A percentile compares a stretch with the other conserved stretches of the same genome.
Conservation (phyloP, 2,113 vertebrate genomes). For the Ceratotherium simum region DNA sequence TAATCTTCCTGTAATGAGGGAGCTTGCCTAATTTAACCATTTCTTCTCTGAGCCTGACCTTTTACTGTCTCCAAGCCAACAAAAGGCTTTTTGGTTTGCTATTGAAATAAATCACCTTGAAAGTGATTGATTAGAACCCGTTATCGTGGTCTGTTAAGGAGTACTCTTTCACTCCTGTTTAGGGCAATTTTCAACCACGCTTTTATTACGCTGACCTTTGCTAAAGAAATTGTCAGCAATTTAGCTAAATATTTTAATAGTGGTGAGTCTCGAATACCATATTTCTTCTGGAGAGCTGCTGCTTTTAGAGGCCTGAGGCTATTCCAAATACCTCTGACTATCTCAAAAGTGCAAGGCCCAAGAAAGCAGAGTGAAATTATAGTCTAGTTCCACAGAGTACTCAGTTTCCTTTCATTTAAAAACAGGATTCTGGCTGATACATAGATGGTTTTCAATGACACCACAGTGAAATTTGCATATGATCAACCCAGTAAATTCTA, state of each 20-base stretch:
- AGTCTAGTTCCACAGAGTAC: neutral
- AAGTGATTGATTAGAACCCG: neutral
- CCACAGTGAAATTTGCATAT: conserved; percentile 50
- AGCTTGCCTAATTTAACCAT: neutral
- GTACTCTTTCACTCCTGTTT: neutral
- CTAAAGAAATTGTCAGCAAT: conserved; percentile 36
- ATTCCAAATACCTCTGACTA: neutral
- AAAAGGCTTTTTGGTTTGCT: neutral
- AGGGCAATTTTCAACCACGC: neutral
- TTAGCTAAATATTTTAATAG: conserved; percentile 61
- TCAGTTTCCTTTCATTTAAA: conserved; percentile 34
- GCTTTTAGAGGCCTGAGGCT: neutral
- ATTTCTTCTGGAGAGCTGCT: neutral
- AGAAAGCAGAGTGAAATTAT: conserved; percentile 6
- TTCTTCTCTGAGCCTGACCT: neutral
- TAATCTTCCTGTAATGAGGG: neutral
- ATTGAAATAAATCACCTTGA: neutral
- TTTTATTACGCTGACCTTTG: conserved; percentile 50
- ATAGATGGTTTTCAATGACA: conserved; percentile 21
- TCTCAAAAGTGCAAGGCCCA: neutral
- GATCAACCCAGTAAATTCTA: conserved; percentile 38
- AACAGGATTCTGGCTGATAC: neutral
- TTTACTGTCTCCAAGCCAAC: neutral
- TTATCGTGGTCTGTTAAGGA: neutral
- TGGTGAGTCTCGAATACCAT: neutral